A percentile compares a stretch with the other conserved stretches of the same genome.
phyloP scores from a whole-genome alignment of 1,140 invertebrate species.

The Penaeus chinensis region DNA sequence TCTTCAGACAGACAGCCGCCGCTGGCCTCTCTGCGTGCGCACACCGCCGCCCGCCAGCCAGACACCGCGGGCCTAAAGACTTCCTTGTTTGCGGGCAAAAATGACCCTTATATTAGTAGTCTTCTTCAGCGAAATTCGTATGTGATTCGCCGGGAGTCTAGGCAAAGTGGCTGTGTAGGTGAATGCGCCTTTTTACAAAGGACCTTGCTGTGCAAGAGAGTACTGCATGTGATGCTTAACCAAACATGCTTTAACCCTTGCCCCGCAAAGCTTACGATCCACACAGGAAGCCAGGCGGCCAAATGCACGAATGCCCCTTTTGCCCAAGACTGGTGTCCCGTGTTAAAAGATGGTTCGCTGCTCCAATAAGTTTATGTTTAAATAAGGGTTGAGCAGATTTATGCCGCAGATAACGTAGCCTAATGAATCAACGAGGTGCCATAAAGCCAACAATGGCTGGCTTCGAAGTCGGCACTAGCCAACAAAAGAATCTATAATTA shows the following conservation, averaged over 20 bases:
- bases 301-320: conserved; percentile 50
- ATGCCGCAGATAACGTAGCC: conserved; percentile 60
- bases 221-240: conserved; percentile 59
- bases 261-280: conserved; percentile 44
- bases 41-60: conserved; percentile 44
- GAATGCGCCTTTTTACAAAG: conserved; percentile 59
- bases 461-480: conserved; percentile 56
- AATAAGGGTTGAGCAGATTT: conserved; percentile 63
- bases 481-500: conserved; percentile 64
- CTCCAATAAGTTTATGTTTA: conserved; percentile 64
- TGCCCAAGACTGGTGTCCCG: conserved; percentile 36
- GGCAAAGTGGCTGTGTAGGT: conserved; percentile 32
- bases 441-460: conserved; percentile 61
- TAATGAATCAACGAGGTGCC: conserved; percentile 63
- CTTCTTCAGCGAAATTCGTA: conserved; percentile 34
- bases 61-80: conserved; percentile 48
- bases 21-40: conserved; percentile 60
- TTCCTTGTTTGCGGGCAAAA: conserved; percentile 24
- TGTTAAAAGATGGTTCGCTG: conserved; percentile 63
- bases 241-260: conserved; percentile 62
- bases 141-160: conserved; percentile 22
- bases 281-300: conserved; percentile 2
- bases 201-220: conserved; percentile 49
- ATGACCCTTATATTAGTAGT: conserved; percentile 48
- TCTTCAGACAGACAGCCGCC: conserved; percentile 58